phyloP scores from a whole-genome alignment of 1,140 invertebrate species.

The Bombus haemorrhoidalis region DNA sequence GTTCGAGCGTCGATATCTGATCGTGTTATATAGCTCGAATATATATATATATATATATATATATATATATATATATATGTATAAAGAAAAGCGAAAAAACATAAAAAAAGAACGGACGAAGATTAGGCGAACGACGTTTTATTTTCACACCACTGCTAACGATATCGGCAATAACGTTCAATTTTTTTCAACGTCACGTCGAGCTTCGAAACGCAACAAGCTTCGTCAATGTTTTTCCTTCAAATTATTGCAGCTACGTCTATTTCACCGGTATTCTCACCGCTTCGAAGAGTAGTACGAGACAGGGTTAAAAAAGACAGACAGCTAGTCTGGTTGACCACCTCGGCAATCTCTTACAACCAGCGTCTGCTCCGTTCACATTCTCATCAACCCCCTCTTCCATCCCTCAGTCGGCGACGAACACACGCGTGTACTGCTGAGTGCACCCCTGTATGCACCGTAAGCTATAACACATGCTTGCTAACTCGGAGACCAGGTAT shows the following conservation, averaged over 20 bases:
- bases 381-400: conserved; percentile 61
- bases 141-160: background rate
- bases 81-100: too few relatives aligned
- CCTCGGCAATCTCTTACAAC: conserved; percentile 68
- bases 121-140: conserved; percentile 25
- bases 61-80: too few relatives aligned
- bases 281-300: fast-evolving
- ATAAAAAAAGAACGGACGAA: background rate
- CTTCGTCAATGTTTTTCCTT: background rate
- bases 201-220: background rate
- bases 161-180: background rate
- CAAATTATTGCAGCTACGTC: background rate
- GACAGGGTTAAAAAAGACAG: conserved; percentile 34
- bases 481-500: conserved; percentile 47
- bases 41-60: background rate
- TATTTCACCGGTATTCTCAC: background rate
- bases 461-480: conserved; percentile 48
- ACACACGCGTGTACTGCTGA: conserved; percentile 38
- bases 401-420: conserved; percentile 40
- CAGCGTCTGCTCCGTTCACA: conserved; percentile 62
- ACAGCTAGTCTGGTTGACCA: conserved; percentile 68
- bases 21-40: conserved; percentile 10
- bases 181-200: background rate
- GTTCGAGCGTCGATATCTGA: conserved; percentile 39
- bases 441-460: conserved; percentile 46